Conservation (phyloP, 1,140 invertebrate species). For the Trachymyrmex cornetzi region DNA sequence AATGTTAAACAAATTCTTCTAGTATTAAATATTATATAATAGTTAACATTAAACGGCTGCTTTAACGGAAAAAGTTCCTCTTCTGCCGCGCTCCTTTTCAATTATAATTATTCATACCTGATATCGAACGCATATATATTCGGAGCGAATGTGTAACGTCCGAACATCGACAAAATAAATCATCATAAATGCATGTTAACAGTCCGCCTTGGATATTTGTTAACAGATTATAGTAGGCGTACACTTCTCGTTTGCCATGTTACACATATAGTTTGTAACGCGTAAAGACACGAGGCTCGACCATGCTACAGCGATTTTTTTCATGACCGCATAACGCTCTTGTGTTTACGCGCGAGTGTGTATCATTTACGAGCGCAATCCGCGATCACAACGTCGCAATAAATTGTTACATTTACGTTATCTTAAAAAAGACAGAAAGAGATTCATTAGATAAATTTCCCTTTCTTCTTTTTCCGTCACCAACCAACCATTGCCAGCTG, state of each 20-base stretch:
- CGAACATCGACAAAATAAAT: constrained; percentile 74
- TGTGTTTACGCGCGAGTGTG: constrained; percentile 19
- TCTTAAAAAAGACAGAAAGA: constrained; percentile 8
- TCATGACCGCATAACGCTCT: constrained; percentile 8
- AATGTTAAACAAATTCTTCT: background rate
- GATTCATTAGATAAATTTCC: constrained; percentile 30
- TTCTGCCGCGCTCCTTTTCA: constrained; percentile 48
- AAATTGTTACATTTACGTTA: constrained; percentile 47
- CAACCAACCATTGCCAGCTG: constrained; percentile 8
- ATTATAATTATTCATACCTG: constrained; percentile 76
- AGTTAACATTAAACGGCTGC: background rate
- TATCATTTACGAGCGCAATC: constrained; percentile 46
- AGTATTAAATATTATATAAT: background rate
- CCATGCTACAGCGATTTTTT: constrained; percentile 13
- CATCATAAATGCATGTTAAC: constrained; percentile 78
- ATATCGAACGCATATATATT: constrained; percentile 72
- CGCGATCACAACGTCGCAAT: constrained; percentile 27
- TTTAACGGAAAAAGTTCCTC: background rate
- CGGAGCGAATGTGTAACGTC: constrained; percentile 68
- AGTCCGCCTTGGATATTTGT: constrained; percentile 79
- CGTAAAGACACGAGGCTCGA: constrained; percentile 57
- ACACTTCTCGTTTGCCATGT: constrained; percentile 64
- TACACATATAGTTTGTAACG: constrained; percentile 72
- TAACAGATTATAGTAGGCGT: constrained; percentile 79
- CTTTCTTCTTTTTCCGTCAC: background rate